phyloP scores from a whole-genome alignment of 2,113 vertebrate genomes.

The Phaethon lepturus region DNA sequence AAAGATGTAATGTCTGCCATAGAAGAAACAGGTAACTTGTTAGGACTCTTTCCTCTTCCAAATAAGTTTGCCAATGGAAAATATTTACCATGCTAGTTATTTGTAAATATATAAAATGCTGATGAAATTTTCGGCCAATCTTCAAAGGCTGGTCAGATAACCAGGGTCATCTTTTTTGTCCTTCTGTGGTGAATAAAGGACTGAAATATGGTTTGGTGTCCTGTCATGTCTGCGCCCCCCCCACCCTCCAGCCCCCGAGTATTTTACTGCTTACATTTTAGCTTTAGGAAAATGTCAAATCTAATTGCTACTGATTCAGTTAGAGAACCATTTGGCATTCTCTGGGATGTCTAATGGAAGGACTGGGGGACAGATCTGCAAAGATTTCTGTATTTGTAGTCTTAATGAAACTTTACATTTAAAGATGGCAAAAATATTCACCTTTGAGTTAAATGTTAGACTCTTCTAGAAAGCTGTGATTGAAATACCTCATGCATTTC shows the following conservation, averaged over 20 bases:
- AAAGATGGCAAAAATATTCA: neutral
- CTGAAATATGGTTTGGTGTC: neutral
- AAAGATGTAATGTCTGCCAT: neutral
- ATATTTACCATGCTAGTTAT: neutral
- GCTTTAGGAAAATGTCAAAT: neutral
- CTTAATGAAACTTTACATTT: neutral
- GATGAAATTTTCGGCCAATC: neutral
- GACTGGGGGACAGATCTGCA: neutral
- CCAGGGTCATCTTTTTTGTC: accelerated
- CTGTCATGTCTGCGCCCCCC: too few species aligned
- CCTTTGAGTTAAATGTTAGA: neutral
- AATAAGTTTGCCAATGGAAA: neutral
- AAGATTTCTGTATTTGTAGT: neutral
- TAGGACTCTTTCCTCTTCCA: neutral
- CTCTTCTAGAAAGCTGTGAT: neutral
- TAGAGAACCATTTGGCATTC: neutral
- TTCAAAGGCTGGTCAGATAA: neutral
- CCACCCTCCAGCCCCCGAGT: too few species aligned
- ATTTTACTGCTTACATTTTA: neutral
- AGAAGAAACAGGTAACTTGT: neutral
- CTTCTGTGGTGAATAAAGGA: neutral
- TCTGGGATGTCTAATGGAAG: neutral
- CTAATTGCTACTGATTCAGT: neutral
- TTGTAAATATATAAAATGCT: neutral
- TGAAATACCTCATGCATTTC: neutral